Evolutionary conservation across 2,888 invertebrate species (phyloP).

Genomic region (Seira sanloemensis): DNA sequence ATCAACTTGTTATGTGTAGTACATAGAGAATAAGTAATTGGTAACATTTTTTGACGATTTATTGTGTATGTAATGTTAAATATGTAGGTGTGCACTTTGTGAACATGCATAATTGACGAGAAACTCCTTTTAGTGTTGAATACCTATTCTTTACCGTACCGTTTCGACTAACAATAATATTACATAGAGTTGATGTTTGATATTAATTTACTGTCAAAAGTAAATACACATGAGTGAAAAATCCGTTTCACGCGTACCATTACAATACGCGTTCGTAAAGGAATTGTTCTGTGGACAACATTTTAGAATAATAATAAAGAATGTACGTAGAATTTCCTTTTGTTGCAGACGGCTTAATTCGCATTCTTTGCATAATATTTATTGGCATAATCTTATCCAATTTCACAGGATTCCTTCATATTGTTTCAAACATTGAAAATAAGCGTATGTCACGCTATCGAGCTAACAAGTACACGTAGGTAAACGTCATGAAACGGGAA

Average conservation of each 20-base stretch:
- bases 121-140: neutral
- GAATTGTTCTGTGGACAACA: conserved; percentile 55
- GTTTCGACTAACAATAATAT: conserved; percentile 29
- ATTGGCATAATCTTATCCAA: no score
- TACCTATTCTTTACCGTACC: neutral
- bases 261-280: neutral
- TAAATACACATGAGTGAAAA: conserved; percentile 8
- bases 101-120: neutral
- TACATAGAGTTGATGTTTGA: conserved; percentile 48
- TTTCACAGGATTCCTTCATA: no score
- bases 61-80: no score
- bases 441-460: no score
- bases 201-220: conserved; percentile 50
- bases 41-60: no score
- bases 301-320: conserved; percentile 47
- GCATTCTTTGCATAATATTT: no score
- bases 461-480: no score
- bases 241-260: conserved; percentile 33
- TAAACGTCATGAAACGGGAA: no score
- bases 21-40: neutral
- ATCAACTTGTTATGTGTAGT: no score
- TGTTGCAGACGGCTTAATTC: no score
- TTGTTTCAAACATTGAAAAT: no score
- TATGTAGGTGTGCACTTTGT: neutral
- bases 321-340: conserved; percentile 51